These are phyloP conservation scores for Eufriesea mexicana DNA, from an alignment of 1,140 invertebrate genomes.

Conservation along the genomic window DNA sequence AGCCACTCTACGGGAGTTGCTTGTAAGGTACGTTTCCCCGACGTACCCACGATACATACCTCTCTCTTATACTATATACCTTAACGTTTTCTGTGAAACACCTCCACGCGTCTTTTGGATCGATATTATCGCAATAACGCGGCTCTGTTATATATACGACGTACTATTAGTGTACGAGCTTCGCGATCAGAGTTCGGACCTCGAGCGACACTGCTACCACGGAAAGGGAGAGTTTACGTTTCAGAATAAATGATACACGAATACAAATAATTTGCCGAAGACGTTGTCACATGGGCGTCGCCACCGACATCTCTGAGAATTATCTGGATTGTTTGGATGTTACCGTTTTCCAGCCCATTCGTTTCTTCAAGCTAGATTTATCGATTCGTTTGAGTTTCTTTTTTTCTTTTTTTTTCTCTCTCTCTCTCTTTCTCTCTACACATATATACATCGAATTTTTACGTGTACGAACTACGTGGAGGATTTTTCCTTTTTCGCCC, in stretches of 20 bases:
- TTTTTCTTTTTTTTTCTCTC: not conserved
- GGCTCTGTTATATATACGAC: not conserved
- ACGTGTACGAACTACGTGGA: not conserved
- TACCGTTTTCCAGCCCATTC: not conserved
- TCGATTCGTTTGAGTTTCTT: not conserved
- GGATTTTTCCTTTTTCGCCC: not conserved
- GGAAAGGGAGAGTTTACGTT: conserved; percentile 23
- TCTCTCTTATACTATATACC: conserved; percentile 25
- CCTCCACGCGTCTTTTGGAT: conserved; percentile 26
- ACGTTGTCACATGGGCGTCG: conserved; percentile 52
- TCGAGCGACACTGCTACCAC: conserved; percentile 24
- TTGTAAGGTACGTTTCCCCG: conserved; percentile 88
- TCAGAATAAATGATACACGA: not conserved
- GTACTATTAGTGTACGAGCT: not conserved
- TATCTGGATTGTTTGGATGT: conserved; percentile 64
- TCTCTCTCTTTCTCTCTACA: not conserved
- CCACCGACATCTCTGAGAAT: conserved; percentile 66
- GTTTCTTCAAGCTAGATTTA: not conserved
- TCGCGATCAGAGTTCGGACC: conserved; percentile 6
- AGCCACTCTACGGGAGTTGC: conserved; percentile 92
- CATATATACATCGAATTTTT: not conserved
- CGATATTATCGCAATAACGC: not conserved
- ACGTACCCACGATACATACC: conserved; percentile 57
- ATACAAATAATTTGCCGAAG: conserved; percentile 20
- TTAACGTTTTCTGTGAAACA: conserved; percentile 46